Percentiles rank a stretch among this genome's conserved stretches.
phyloP scores from a whole-genome alignment of 2,888 invertebrate species.

The Diarsia mendica region DNA sequence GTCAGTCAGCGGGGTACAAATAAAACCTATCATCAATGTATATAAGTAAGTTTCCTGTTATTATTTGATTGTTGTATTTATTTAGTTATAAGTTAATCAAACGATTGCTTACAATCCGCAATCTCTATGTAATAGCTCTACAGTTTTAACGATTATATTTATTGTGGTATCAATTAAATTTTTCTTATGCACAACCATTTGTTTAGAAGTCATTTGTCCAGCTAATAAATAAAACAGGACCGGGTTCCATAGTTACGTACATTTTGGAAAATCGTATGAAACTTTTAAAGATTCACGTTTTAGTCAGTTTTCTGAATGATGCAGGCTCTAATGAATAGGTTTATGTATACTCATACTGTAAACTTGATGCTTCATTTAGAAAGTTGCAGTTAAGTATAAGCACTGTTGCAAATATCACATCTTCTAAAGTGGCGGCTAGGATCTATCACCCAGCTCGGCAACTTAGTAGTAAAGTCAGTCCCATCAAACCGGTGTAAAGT shows the following conservation, averaged over 20 bases:
- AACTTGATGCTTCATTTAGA: background rate
- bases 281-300: too few relatives aligned
- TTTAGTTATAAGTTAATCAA: too few relatives aligned
- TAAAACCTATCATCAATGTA: too few relatives aligned
- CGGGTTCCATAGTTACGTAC: background rate
- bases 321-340: background rate
- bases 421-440: background rate
- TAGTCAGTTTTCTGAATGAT: background rate
- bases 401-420: background rate
- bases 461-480: constrained; percentile 26
- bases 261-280: background rate
- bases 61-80: background rate
- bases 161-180: background rate
- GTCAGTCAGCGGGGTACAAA: too few relatives aligned
- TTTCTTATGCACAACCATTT: background rate
- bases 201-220: background rate
- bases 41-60: background rate
- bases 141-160: background rate
- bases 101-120: too few relatives aligned
- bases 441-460: constrained; percentile 18
- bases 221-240: background rate
- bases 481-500: constrained; percentile 37
- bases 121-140: too few relatives aligned
- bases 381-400: background rate
- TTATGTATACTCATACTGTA: background rate